Conservation (phyloP, 1,140 invertebrate genomes). For the Leptoteleia sp. region DNA sequence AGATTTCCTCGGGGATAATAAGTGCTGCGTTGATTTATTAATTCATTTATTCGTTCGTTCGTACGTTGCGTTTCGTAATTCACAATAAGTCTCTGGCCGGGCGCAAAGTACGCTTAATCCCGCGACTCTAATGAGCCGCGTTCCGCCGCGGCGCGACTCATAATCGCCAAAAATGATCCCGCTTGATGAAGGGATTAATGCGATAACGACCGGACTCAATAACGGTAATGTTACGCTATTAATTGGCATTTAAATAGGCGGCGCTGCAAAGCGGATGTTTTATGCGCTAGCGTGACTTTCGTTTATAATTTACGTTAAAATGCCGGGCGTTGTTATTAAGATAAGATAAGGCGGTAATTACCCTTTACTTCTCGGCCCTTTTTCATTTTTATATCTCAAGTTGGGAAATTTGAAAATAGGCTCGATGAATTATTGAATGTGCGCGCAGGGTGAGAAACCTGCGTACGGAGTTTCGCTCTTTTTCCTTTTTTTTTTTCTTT, state of each 20-base stretch:
- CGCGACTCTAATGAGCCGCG: constrained; percentile 6
- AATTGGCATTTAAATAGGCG: neutral
- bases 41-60: constrained; percentile 4
- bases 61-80: constrained; percentile 5
- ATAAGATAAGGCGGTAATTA: too few species aligned
- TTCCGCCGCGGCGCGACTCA: neutral
- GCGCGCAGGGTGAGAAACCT: too few species aligned
- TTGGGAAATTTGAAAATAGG: too few species aligned
- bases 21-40: constrained; percentile 1
- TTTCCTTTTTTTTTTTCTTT: too few species aligned
- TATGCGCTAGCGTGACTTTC: constrained; percentile 9
- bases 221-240: constrained; percentile 5
- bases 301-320: neutral
- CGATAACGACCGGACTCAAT: constrained; percentile 11
- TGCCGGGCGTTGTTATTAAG: too few species aligned
- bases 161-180: constrained; percentile 1
- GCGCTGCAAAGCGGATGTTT: neutral
- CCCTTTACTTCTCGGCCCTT: too few species aligned
- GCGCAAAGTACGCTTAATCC: constrained; percentile 9
- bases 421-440: too few species aligned
- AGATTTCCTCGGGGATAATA: constrained; percentile 14
- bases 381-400: too few species aligned
- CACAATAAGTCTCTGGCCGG: constrained; percentile 5
- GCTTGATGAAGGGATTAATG: constrained; percentile 8
- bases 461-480: too few species aligned